A percentile compares a stretch with the other conserved stretches of the same genome.
Conservation (phyloP, 2,113 vertebrate genomes). For the Triplophysa dalaica region DNA sequence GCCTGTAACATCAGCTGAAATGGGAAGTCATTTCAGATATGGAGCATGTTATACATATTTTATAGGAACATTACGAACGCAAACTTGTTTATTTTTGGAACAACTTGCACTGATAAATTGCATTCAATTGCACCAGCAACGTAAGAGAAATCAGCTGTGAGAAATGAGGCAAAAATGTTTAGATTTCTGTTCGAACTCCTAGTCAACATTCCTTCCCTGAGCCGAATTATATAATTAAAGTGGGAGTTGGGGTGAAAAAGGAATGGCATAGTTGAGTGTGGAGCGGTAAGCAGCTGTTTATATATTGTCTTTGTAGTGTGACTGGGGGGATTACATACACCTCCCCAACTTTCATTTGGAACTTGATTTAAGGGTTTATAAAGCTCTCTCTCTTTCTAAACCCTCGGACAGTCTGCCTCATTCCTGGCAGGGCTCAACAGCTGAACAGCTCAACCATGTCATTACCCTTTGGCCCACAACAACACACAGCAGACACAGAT, state of each 20-base stretch:
- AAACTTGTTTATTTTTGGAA: too few relatives aligned
- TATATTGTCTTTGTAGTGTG: not conserved
- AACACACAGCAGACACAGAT: constrained; percentile 34
- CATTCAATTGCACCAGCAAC: too few relatives aligned
- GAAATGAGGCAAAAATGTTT: not conserved
- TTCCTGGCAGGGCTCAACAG: constrained; percentile 37
- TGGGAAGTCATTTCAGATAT: too few relatives aligned
- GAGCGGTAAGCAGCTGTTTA: not conserved
- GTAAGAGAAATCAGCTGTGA: too few relatives aligned
- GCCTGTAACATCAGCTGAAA: too few relatives aligned
- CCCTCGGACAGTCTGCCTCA: constrained; percentile 29
- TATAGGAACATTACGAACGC: too few relatives aligned
- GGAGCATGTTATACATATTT: too few relatives aligned
- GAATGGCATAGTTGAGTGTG: not conserved
- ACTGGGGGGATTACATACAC: not conserved
- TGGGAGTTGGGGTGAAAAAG: not conserved
- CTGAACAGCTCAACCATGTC: constrained; percentile 51
- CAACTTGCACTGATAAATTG: too few relatives aligned
- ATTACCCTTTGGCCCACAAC: constrained; percentile 47
- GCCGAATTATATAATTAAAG: not conserved
- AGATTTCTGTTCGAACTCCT: not conserved
- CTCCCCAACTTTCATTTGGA: not conserved
- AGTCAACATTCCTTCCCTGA: not conserved
- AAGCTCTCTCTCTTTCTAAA: constrained; percentile 11
- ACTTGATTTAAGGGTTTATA: constrained; percentile 16